A percentile compares a stretch with the other conserved stretches of the same genome.
These are phyloP conservation scores for Clytia hemisphaerica DNA, from an alignment of 30 jellyfish, hydroid and myxozoan genomes.

Conservation along the genomic window DNA sequence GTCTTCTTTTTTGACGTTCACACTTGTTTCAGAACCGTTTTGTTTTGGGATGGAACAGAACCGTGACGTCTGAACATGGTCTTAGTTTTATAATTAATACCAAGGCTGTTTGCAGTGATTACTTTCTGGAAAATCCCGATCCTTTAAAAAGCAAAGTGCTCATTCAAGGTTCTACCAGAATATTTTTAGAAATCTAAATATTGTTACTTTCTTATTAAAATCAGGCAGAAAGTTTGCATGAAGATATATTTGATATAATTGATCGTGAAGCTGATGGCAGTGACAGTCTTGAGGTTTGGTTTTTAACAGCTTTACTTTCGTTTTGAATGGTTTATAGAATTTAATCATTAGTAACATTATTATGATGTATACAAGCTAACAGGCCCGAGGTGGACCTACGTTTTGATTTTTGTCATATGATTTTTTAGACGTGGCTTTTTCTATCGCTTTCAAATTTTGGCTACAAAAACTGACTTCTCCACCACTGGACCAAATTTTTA, in stretches of 20 bases:
- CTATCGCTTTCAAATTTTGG: background rate
- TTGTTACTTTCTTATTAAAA: background rate
- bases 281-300: conserved; percentile 92
- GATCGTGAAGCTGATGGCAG: conserved; percentile 99
- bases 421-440: background rate
- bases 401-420: no score
- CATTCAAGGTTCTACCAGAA: background rate
- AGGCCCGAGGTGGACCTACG: background rate
- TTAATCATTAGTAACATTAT: background rate
- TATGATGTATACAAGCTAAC: background rate
- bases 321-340: background rate
- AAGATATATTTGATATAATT: conserved; percentile 90
- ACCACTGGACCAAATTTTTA: no score
- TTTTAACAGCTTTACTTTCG: background rate
- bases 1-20: no score
- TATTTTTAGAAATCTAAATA: background rate
- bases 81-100: no score
- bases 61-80: background rate
- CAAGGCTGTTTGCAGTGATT: no score
- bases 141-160: no score
- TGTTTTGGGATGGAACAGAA: no score
- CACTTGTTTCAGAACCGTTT: no score
- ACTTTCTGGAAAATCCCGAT: no score
- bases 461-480: no score
- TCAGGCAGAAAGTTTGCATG: conserved; percentile 89